Evolutionary conservation across 2,113 vertebrate species (phyloP).

Genomic region (Passerina amoena): DNA sequence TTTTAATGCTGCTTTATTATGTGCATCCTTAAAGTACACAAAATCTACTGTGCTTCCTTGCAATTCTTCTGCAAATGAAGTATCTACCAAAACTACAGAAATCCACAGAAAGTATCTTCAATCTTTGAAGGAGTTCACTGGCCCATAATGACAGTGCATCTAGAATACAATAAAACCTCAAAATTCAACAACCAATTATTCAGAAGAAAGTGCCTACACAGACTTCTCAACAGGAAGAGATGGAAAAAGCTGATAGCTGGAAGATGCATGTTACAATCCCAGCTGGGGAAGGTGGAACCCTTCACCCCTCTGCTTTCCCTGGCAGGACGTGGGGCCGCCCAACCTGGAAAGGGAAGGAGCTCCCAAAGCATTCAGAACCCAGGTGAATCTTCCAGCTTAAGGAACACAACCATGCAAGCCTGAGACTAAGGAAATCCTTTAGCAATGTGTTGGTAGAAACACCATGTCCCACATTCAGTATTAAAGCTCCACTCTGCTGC

Average conservation of each 20-base stretch:
- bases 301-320: not conserved
- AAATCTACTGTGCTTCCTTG: not conserved
- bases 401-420: not conserved
- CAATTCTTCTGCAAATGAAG: not conserved
- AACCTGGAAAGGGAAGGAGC: not conserved
- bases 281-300: not conserved
- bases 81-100: not conserved
- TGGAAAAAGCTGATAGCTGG: not conserved
- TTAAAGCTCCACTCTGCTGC: not conserved
- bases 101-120: accelerated
- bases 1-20: not conserved
- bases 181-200: not conserved
- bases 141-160: not conserved
- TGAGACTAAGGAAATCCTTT: not conserved
- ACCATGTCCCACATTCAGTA: not conserved
- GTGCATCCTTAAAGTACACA: not conserved
- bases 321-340: not conserved
- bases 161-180: not conserved
- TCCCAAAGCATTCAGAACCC: not conserved
- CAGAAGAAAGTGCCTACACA: not conserved
- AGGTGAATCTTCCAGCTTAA: not conserved
- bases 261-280: not conserved
- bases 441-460: not conserved
- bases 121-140: not conserved
- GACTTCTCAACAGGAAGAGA: not conserved